Percentiles rank a stretch among this genome's conserved stretches.
phyloP scores from a whole-genome alignment of 2,797 vertebrate genomes.

The Perodicticus potto region DNA sequence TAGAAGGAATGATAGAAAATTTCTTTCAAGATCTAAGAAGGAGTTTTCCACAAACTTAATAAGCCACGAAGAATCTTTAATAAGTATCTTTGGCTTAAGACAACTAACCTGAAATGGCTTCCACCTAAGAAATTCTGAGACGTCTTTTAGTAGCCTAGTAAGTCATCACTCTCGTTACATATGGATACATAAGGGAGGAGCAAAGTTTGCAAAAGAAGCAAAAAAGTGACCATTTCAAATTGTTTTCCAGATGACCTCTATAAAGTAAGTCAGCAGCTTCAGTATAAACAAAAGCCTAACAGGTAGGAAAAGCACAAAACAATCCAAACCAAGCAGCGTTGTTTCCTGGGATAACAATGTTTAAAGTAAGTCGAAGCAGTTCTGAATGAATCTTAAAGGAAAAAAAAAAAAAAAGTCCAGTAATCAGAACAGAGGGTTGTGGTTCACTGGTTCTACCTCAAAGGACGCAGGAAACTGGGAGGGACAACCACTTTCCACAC shows the following conservation, averaged over 20 bases:
- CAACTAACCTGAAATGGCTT: conserved; percentile 11
- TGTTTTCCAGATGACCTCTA: conserved; percentile 64
- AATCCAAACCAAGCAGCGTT: conserved; percentile 52
- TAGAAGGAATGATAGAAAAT: background rate
- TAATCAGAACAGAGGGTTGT: conserved; percentile 74
- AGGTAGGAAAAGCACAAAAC: conserved; percentile 69
- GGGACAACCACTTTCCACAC: conserved; percentile 61
- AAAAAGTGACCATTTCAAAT: conserved; percentile 49
- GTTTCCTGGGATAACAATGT: conserved; percentile 51
- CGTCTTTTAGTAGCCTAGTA: background rate
- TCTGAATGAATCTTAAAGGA: conserved; percentile 67
- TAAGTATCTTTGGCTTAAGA: background rate
- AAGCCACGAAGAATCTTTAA: background rate
- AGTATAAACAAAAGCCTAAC: conserved; percentile 54
- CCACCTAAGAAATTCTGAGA: background rate
- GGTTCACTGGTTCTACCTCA: conserved; percentile 76
- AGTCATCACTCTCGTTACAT: conserved; percentile 25
- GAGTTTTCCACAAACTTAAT: background rate
- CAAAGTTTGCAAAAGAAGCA: conserved; percentile 41
- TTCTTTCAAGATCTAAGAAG: background rate
- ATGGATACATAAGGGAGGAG: background rate
- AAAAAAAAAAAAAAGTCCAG: conserved; percentile 19
- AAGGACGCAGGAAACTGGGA: conserved; percentile 77
- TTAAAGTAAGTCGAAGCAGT: conserved; percentile 65
- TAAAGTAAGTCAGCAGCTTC: conserved; percentile 56